A percentile compares a stretch with the other conserved stretches of the same genome.
Evolutionary conservation across 2,113 vertebrate genomes (phyloP).

Genomic region (Mirounga angustirostris): DNA sequence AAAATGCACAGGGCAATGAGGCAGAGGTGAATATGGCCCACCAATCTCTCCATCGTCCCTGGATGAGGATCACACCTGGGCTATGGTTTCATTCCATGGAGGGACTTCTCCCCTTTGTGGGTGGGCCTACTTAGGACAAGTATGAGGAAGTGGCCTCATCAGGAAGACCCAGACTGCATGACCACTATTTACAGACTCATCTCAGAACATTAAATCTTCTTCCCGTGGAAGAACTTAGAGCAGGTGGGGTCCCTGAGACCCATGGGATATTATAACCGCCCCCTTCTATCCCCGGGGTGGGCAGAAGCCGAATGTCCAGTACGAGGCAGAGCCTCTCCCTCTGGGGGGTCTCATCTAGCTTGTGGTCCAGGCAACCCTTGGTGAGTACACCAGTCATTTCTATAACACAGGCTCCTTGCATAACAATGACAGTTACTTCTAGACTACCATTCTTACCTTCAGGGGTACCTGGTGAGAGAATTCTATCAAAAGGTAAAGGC

Average conservation of each 20-base stretch:
- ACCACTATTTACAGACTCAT: background rate
- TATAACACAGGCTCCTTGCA: background rate
- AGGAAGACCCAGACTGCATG: background rate
- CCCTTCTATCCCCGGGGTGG: background rate
- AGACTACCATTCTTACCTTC: background rate
- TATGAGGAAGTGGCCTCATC: background rate
- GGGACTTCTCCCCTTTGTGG: background rate
- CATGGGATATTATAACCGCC: background rate
- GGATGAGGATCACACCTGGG: background rate
- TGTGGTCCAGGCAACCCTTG: background rate
- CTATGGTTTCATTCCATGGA: background rate
- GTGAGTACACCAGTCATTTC: background rate
- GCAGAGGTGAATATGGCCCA: background rate
- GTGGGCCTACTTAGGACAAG: background rate
- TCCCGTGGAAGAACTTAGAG: background rate
- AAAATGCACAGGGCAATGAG: background rate
- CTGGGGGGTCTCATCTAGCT: background rate
- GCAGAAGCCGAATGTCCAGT: background rate
- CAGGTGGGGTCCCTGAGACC: background rate
- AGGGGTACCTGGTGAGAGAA: background rate
- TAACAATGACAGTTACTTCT: background rate
- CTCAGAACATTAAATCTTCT: background rate
- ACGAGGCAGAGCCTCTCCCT: background rate
- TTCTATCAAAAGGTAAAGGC: background rate
- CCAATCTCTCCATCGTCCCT: background rate